phyloP scores from a whole-genome alignment of 2,888 invertebrate genomes.

The Teinopalpus imperialis region DNA sequence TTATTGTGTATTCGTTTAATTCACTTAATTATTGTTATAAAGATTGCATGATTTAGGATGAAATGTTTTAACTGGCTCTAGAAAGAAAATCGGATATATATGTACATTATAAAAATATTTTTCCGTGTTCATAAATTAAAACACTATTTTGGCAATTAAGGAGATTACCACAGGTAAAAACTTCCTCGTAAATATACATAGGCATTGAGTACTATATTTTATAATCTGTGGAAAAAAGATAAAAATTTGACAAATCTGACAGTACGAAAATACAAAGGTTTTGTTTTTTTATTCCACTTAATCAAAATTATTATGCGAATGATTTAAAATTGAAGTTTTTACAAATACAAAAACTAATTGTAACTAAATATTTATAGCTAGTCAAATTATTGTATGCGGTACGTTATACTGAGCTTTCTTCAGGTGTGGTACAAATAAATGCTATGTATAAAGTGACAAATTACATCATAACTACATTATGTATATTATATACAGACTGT shows the following conservation, averaged over 20 bases:
- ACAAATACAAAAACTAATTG: slow-evolving; percentile 28
- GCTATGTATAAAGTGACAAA: slow-evolving; percentile 45
- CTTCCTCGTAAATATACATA: slow-evolving; percentile 5
- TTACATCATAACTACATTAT: slow-evolving; percentile 44
- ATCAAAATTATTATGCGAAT: slow-evolving; percentile 28
- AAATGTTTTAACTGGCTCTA: slow-evolving; percentile 8
- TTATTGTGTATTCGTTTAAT: slow-evolving; percentile 5
- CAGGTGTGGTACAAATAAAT: slow-evolving; percentile 77
- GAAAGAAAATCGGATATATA: slow-evolving; percentile 19
- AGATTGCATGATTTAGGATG: neutral
- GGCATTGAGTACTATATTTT: neutral
- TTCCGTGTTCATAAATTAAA: slow-evolving; percentile 27
- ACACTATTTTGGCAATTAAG: slow-evolving; percentile 80
- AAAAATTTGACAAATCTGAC: neutral
- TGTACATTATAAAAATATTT: slow-evolving; percentile 22
- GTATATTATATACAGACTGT: slow-evolving; percentile 54
- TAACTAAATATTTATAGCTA: slow-evolving; percentile 26
- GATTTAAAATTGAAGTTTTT: slow-evolving; percentile 31
- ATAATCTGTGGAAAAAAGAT: neutral
- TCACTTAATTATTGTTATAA: slow-evolving; percentile 1
- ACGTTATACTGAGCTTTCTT: slow-evolving; percentile 71
- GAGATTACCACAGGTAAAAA: slow-evolving; percentile 77
- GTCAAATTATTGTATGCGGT: slow-evolving; percentile 39
- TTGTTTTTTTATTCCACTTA: neutral
- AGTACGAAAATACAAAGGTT: neutral